phyloP scores from a whole-genome alignment of 2,113 vertebrate genomes.

The Paralichthys olivaceus region DNA sequence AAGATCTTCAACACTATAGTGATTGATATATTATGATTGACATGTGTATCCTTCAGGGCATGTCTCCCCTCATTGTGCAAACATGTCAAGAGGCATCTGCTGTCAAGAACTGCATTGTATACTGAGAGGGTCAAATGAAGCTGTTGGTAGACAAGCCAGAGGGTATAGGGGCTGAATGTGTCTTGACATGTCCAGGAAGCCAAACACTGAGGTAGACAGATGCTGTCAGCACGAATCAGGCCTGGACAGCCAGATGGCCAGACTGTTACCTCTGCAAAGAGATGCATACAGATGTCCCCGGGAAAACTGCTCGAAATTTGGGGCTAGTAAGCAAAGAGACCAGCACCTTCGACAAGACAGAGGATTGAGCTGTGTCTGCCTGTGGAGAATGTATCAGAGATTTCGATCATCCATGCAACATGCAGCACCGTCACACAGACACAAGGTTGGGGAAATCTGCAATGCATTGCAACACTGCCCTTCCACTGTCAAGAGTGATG shows the following conservation, averaged over 20 bases:
- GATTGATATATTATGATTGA: background rate
- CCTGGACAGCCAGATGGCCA: constrained; percentile 16
- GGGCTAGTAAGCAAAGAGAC: constrained; percentile 1
- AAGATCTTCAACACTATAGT: constrained; percentile 10
- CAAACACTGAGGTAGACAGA: constrained; percentile 32
- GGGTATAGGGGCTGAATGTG: constrained; percentile 9
- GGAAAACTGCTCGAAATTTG: constrained; percentile 4
- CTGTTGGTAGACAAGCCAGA: background rate
- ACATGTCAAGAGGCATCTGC: constrained; percentile 8
- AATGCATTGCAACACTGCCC: background rate
- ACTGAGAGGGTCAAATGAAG: constrained; percentile 5
- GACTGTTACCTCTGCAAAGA: constrained; percentile 6
- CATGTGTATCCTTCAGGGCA: constrained; percentile 1
- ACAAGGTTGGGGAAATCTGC: constrained; percentile 18
- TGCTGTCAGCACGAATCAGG: constrained; percentile 35
- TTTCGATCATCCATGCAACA: constrained; percentile 26
- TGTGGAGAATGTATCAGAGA: constrained; percentile 12
- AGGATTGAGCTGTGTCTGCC: constrained; percentile 29
- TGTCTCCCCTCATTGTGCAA: background rate
- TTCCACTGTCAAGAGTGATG: constrained; percentile 28
- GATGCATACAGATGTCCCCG: constrained; percentile 20
- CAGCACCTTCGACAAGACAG: constrained; percentile 10
- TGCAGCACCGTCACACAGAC: background rate
- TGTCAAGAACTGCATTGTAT: constrained; percentile 17
- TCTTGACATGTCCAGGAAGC: constrained; percentile 17